A percentile compares a stretch with the other conserved stretches of the same genome.
phyloP scores from a whole-genome alignment of 2,888 invertebrate species.

The Ormyrus pomaceus region DNA sequence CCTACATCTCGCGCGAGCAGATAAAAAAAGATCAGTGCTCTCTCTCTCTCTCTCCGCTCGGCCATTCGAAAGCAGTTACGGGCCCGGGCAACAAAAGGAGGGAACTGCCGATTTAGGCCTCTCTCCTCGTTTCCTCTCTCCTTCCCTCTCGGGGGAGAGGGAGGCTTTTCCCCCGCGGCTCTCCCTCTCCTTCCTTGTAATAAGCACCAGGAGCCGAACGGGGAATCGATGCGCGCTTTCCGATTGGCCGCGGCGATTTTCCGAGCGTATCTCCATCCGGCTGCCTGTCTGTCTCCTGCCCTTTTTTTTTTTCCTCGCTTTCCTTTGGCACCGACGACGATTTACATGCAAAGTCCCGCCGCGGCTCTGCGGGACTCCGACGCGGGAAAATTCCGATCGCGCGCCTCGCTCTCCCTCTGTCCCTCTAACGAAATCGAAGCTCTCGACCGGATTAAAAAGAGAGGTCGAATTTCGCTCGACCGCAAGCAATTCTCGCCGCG shows the following conservation, averaged over 20 bases:
- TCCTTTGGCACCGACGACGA: not conserved
- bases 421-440: slow-evolving; percentile 15
- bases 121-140: not conserved
- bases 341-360: slow-evolving; percentile 30
- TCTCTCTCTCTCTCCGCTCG: not conserved
- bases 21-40: slow-evolving; percentile 3
- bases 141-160: not conserved
- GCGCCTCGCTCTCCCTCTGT: too few relatives aligned
- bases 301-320: slow-evolving; percentile 8
- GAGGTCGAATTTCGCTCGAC: not conserved
- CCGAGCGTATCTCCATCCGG: not conserved
- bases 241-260: slow-evolving; percentile 45
- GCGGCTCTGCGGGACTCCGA: too few relatives aligned
- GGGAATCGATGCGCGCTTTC: slow-evolving; percentile 47
- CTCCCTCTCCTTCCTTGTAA: slow-evolving; percentile 25
- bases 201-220: slow-evolving; percentile 34
- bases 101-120: slow-evolving; percentile 33
- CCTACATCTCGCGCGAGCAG: not conserved
- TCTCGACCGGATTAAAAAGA: slow-evolving; percentile 22
- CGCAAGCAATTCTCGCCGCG: too few relatives aligned
- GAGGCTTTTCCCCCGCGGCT: not conserved
- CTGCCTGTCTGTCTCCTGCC: not conserved
- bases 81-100: not conserved
- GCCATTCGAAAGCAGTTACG: slow-evolving; percentile 29
- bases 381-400: too few relatives aligned